These are phyloP conservation scores for Morpho achilles DNA, from an alignment of 2,888 invertebrate genomes.

Conservation along the genomic window DNA sequence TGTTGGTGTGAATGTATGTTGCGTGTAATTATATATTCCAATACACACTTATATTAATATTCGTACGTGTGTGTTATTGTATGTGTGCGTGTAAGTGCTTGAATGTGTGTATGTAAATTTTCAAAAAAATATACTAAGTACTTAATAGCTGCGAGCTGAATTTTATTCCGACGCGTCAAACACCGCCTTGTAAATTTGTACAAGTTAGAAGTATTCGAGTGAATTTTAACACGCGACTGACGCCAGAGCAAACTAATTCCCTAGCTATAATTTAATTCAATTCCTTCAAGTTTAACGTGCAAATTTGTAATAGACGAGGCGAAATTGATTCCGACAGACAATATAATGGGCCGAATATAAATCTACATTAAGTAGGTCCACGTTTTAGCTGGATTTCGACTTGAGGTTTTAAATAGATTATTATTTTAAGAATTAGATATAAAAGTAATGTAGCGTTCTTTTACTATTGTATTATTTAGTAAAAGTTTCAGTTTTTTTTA, in stretches of 20 bases:
- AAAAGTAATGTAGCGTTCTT: no score
- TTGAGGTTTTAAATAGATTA: no score
- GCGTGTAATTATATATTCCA: no score
- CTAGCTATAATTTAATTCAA: conserved; percentile 30
- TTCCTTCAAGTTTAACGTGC: conserved; percentile 29
- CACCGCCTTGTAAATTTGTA: conserved; percentile 18
- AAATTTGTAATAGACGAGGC: conserved; percentile 35
- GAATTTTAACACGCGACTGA: conserved; percentile 27
- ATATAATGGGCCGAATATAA: conserved; percentile 40
- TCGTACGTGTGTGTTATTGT: no score
- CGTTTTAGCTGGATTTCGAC: conserved; percentile 1
- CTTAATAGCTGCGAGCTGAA: background rate
- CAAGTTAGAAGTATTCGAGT: conserved; percentile 19
- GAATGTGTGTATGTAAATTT: no score
- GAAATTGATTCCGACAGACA: conserved; percentile 37
- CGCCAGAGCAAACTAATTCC: conserved; percentile 28
- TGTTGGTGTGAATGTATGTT: no score
- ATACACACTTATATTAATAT: no score
- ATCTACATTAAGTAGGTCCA: conserved; percentile 36
- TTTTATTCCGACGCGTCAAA: conserved; percentile 16
- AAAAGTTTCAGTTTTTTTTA: no score
- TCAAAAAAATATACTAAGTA: no score
- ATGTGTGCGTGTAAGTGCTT: no score
- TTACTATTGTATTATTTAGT: no score
- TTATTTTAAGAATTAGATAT: no score